Percentiles rank a stretch among this genome's conserved stretches.
phyloP scores from a whole-genome alignment of 2,888 invertebrate species.

The Zygothrica quintamaculata region DNA sequence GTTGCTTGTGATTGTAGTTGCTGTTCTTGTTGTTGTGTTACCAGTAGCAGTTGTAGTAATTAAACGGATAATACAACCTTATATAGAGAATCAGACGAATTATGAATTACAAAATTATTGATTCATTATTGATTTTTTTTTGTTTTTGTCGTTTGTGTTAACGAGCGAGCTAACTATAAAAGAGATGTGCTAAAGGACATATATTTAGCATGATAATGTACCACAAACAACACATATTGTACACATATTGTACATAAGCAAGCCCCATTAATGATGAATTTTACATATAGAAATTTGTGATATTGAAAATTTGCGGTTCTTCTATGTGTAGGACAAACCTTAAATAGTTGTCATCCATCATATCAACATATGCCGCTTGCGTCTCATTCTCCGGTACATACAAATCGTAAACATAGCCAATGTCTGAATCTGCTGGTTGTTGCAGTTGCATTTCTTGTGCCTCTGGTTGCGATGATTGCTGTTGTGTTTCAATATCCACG shows the following conservation, averaged over 20 bases:
- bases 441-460: conserved; percentile 37
- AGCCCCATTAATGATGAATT: conserved; percentile 23
- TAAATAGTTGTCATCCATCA: conserved; percentile 83
- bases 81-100: conserved; percentile 75
- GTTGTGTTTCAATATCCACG: conserved; percentile 86
- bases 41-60: conserved; percentile 83
- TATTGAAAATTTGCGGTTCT: conserved; percentile 82
- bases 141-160: too few relatives aligned
- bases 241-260: too few relatives aligned
- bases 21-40: conserved; percentile 54
- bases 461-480: conserved; percentile 15
- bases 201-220: conserved; percentile 23
- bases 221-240: conserved; percentile 19
- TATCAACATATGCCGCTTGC: conserved; percentile 84
- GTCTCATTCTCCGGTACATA: conserved; percentile 86
- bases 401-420: conserved; percentile 87
- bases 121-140: neutral
- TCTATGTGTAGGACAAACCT: conserved; percentile 84
- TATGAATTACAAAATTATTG: conserved; percentile 55
- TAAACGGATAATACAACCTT: conserved; percentile 84
- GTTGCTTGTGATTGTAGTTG: conserved; percentile 32
- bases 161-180: conserved; percentile 6
- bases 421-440: conserved; percentile 77
- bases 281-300: conserved; percentile 83
- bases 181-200: neutral